Evolutionary conservation across 2,113 vertebrate species (phyloP), one percentile per base, ranked within the genome.

Genomic region (Thamnophis sirtalis): DNA sequence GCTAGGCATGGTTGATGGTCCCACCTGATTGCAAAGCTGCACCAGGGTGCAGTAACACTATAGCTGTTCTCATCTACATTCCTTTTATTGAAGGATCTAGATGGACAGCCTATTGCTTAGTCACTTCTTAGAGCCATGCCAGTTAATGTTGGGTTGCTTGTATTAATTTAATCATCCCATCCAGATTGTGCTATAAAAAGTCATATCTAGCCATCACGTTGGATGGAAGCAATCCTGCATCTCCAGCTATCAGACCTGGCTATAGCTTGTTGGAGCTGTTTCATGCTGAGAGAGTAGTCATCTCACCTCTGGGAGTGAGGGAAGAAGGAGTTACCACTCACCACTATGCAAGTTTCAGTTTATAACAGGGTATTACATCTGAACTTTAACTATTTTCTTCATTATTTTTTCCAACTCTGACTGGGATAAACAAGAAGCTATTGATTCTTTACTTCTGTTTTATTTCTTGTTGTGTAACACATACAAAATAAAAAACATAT

Each of bases 51-150:
- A 28, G 33, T 86, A 90, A 92, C 43, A 24, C 80, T 86, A 50
- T 54, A 22, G 50, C 49, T 73, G 38, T 73, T 90, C 80, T 92
- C 33, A 17, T 92, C 50, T 73, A 85, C 48, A 51, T 88, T 92
- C 49, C 68, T 90, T 89, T 92, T n/a, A 89, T 86, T 89, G 68
- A 89, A 90, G 50, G 24, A 92, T 48, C 50, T 33, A 73, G 33
- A 53, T 54, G 48, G 56, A 86, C 28, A 86, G 33, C 28, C 15
- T 9, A 26, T 63, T 58, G 55, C 55, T 58, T 63, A 86, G 90
- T 86, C 58, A 54, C 56, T 90, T 86, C 88, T 51, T 85, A 86
- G 68, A 68, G 49, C 49, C 89, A 50, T 63, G 21, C 88, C 53
- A 56, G 51, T 43, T 56, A 68, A 38, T 73, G n/a, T 56, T 84